These are phyloP conservation scores for Parascotia fuliginaria DNA, from an alignment of 2,888 invertebrate species.

Conservation along the genomic window DNA sequence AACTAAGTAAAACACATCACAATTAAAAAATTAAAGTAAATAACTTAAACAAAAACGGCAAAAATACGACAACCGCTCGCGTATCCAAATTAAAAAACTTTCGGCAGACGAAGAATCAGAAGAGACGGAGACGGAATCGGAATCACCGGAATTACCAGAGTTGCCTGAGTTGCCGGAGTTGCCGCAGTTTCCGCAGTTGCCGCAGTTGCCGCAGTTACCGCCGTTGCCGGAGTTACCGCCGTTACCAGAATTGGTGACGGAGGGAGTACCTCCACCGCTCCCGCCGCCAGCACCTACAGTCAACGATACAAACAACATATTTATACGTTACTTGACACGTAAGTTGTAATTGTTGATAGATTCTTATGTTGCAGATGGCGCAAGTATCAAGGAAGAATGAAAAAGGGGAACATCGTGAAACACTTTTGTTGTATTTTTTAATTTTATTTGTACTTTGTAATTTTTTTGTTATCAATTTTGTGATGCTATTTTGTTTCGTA, in stretches of 20 bases:
- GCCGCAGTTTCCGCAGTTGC: slow-evolving; percentile 1
- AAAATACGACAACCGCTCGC: slow-evolving; percentile 81
- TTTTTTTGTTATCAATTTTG: no score
- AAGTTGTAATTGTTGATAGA: slow-evolving; percentile 55
- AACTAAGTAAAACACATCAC: neutral
- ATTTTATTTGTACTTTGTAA: neutral
- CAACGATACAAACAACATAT: slow-evolving; percentile 68
- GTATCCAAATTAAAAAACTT: slow-evolving; percentile 54
- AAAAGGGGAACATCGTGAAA: neutral
- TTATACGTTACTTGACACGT: slow-evolving; percentile 81
- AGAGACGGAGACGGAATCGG: slow-evolving; percentile 62
- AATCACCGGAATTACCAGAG: slow-evolving; percentile 10
- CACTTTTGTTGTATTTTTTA: neutral
- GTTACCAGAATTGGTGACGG: slow-evolving; percentile 51
- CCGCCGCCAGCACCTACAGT: slow-evolving; percentile 60
- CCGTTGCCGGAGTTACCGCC: neutral
- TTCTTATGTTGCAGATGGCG: slow-evolving; percentile 65
- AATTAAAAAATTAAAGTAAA: slow-evolving; percentile 1
- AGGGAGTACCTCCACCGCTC: slow-evolving; percentile 47
- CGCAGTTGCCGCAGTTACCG: slow-evolving; percentile 1
- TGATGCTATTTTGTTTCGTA: no score
- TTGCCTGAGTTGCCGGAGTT: slow-evolving; percentile 2
- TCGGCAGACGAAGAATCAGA: slow-evolving; percentile 75
- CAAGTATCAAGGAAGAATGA: neutral
- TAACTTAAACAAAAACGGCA: slow-evolving; percentile 22